Base-by-base conservation (phyloP, 2,888 invertebrate species). In the Galerucella calmariensis region DNA sequence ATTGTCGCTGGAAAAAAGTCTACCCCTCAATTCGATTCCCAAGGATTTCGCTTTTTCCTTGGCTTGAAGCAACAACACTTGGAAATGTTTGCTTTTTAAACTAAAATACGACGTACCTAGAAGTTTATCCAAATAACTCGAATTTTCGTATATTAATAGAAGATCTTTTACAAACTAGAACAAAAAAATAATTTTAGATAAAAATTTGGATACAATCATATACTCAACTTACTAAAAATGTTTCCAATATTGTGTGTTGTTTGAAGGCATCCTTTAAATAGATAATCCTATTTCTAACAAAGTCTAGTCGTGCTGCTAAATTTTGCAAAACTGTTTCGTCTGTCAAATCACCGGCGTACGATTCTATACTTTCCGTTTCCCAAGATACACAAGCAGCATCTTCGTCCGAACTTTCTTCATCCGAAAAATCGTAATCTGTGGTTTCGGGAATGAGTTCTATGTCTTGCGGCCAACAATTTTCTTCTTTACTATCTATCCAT, bases 381-480 rank as follows among this genome's bases (percentile, higher is more conserved):
- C 95, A 95, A 0, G 95, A 95, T 62, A 78, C 75, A 74, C 79
- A 73, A 2, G 72, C 75, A 27, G 67, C 78, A 44, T 82, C 81
- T 20, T 83, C 81, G 46, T 81, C 81, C 41, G 79, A 76, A 48
- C 79, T 77, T 72, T 82, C 83, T 44, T 82, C 83, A 44, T 93
- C 93, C 1, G 92, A 91, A 92, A 93, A 94, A 51, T 94, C 89
- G 48, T 93, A 93, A 77, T 94, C 94, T 73, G 94, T 94, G 0
- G 92, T 92, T 83, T 95, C 94, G 81, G 85, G 94, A 91, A 74
- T 93, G 91, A 77, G 93, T 92, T 86, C 86, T 63, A 88, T 84
- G 73, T 86, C 95, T 85, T 97, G 97, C 0, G 98, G 98, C 94
- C 95, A 97, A 85, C 96, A 97, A 90, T 94, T 93, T 79, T 95